phyloP scores from a whole-genome alignment of 2,797 vertebrate species.

The Arrhamphus sclerolepis region DNA sequence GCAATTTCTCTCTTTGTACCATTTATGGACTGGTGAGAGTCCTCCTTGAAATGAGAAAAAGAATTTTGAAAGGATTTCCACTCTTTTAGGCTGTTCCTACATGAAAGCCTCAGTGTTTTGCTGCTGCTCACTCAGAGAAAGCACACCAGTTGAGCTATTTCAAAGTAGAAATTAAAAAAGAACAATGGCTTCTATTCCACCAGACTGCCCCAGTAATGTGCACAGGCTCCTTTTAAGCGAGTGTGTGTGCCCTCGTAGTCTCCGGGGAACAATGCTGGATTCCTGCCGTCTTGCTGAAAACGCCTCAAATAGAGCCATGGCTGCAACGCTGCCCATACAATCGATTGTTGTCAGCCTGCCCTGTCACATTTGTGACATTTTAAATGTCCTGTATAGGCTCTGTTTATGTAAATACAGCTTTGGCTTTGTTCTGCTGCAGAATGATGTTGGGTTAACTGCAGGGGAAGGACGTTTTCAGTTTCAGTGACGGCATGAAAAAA shows the following conservation, averaged over 20 bases:
- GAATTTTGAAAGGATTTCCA: slow-evolving; percentile 28
- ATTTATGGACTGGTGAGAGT: slow-evolving; percentile 6
- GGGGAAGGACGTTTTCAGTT: slow-evolving; percentile 21
- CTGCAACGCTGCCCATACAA: slow-evolving; percentile 71
- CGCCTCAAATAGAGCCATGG: slow-evolving; percentile 80
- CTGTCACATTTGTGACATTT: slow-evolving; percentile 71
- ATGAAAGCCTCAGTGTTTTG: slow-evolving; percentile 78
- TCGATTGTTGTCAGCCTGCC: slow-evolving; percentile 72
- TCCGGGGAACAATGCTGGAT: slow-evolving; percentile 81
- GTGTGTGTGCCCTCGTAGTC: slow-evolving; percentile 69
- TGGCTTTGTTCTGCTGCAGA: slow-evolving; percentile 24
- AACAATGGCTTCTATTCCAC: slow-evolving; percentile 81
- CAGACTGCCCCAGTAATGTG: slow-evolving; percentile 77
- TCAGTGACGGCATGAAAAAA: not conserved
- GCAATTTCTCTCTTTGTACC: slow-evolving; percentile 4
- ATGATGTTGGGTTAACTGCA: slow-evolving; percentile 24
- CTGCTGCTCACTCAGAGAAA: slow-evolving; percentile 60
- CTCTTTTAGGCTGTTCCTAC: slow-evolving; percentile 37
- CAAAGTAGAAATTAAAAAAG: slow-evolving; percentile 80
- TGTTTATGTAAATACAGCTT: slow-evolving; percentile 58
- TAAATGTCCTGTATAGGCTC: slow-evolving; percentile 52
- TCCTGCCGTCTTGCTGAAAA: slow-evolving; percentile 84
- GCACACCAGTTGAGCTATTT: slow-evolving; percentile 80
- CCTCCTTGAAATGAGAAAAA: not conserved
- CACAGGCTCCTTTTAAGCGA: slow-evolving; percentile 77